Percentiles rank a stretch among this genome's conserved stretches.
Conservation (phyloP, 1,140 invertebrate species). For the Pogonomyrmex californicus region DNA sequence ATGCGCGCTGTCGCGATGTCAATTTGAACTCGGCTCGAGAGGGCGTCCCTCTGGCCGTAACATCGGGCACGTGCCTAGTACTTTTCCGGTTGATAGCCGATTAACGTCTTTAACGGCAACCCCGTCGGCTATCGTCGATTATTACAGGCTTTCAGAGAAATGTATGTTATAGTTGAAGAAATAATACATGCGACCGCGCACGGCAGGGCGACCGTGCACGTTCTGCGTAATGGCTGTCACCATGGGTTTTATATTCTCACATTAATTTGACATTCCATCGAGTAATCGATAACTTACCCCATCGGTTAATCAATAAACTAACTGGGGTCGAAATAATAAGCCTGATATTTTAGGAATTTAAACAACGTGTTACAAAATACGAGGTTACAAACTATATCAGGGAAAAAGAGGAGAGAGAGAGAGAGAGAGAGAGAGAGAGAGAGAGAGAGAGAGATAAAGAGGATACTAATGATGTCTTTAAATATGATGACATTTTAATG, state of each 20-base stretch:
- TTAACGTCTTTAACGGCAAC: slow-evolving; percentile 39
- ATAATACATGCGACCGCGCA: slow-evolving; percentile 18
- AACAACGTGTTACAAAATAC: neutral
- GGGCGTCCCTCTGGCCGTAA: neutral
- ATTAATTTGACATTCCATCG: slow-evolving; percentile 36
- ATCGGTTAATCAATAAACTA: slow-evolving; percentile 37
- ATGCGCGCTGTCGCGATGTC: slow-evolving; percentile 34
- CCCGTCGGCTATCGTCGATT: slow-evolving; percentile 8
- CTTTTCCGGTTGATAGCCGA: slow-evolving; percentile 38
- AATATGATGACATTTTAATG: neutral
- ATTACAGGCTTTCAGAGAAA: slow-evolving; percentile 38
- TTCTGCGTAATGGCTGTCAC: slow-evolving; percentile 43
- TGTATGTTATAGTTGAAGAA: slow-evolving; percentile 19
- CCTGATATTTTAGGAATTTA: slow-evolving; percentile 24
- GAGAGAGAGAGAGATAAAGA: neutral
- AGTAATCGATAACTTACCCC: slow-evolving; percentile 31
- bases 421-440: neutral
- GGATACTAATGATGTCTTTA: neutral
- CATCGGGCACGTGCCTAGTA: neutral
- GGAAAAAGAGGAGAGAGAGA: neutral
- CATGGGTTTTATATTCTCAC: slow-evolving; percentile 32
- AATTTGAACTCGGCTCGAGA: slow-evolving; percentile 7
- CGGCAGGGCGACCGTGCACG: neutral
- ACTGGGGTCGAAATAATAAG: slow-evolving; percentile 16
- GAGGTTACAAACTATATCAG: neutral